Conservation (phyloP, 2,113 vertebrate genomes). For the Scortum barcoo region DNA sequence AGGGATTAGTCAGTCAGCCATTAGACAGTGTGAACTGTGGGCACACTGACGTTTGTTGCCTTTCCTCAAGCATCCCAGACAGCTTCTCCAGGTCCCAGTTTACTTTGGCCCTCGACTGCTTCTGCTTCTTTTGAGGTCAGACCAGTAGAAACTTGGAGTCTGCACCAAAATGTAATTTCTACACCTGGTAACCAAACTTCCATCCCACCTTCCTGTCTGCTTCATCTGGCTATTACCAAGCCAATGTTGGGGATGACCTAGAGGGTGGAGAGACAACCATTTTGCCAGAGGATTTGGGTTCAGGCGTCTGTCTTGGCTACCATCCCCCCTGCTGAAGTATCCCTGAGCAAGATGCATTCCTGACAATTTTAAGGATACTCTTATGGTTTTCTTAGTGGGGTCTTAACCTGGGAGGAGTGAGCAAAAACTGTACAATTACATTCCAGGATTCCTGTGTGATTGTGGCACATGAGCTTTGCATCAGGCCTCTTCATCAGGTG, state of each 20-base stretch:
- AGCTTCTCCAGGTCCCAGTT: constrained; percentile 70
- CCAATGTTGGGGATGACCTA: constrained; percentile 25
- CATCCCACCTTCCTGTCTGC: constrained; percentile 37
- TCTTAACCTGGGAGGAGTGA: constrained; percentile 19
- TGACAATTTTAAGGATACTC: constrained; percentile 5
- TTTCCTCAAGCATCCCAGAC: constrained; percentile 74
- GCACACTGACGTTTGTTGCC: constrained; percentile 68
- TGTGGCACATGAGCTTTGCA: constrained; percentile 37
- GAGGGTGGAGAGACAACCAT: constrained; percentile 8
- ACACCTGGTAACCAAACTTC: constrained; percentile 57
- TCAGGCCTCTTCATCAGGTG: not conserved
- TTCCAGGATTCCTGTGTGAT: constrained; percentile 55
- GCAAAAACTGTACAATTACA: constrained; percentile 18
- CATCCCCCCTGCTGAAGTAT: constrained; percentile 9
- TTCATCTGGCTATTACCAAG: constrained; percentile 21
- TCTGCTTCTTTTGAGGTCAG: constrained; percentile 72
- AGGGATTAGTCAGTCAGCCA: constrained; percentile 73
- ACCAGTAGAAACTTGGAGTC: constrained; percentile 70
- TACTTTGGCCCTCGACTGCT: constrained; percentile 72
- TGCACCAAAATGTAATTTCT: constrained; percentile 74
- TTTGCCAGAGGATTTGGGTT: constrained; percentile 17
- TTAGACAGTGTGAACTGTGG: constrained; percentile 68
- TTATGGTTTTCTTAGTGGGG: constrained; percentile 9
- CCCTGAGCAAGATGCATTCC: constrained; percentile 41
- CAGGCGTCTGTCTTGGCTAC: constrained; percentile 31